Base-by-base conservation (phyloP, 1,140 invertebrate species). In the Drosophila parabipectinata region DNA sequence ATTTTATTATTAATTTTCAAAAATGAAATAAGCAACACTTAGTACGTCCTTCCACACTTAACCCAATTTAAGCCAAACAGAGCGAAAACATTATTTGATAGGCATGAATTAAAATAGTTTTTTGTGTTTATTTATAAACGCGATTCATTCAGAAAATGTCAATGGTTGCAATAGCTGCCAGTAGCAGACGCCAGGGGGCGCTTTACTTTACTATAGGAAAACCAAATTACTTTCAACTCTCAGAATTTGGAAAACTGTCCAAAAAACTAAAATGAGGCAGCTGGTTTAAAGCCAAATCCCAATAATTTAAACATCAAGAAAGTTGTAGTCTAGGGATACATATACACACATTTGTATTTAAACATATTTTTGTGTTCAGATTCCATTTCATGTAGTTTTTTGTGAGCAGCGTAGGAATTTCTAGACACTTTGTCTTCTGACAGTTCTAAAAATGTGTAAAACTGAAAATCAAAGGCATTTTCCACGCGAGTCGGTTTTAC, bases 401-500 rank as follows among this genome's bases (percentile, higher is more conserved):
- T 18, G 41, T 47, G 15, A 10, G 8, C 37, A 69, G 48, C 9
- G 10, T 48, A 69, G 39, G 51, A 69, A 69, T 48, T 52, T 24
- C 62, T 67, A 59, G 77, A 76, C 77, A 87, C 81, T 74, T 69
- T 63, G 72, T 60, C 58, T 71, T 59, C 32, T 85, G 81, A 85
- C 81, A 85, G 81, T 88, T 87, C 83, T 87, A 87, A 87, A 87
- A 87, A 82, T 88, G 82, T 73, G 71, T 73, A 69, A 69, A 67
- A 48, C 37, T 24, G 37, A 69, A 69, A 69, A 69, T 69, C 51
- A 69, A 69, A 69, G 66, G 66, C 66, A 48, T 68, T 69, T 51
- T 56, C 32, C 66, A 28, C 64, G 64, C 63, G 50, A 37, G 44
- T 53, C 39, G 7, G 28, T 39, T 45, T 47, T 54, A n/a, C 66